These are phyloP conservation scores for Heliothis peltigera DNA, from an alignment of 2,888 invertebrate species.

Conservation along the genomic window DNA sequence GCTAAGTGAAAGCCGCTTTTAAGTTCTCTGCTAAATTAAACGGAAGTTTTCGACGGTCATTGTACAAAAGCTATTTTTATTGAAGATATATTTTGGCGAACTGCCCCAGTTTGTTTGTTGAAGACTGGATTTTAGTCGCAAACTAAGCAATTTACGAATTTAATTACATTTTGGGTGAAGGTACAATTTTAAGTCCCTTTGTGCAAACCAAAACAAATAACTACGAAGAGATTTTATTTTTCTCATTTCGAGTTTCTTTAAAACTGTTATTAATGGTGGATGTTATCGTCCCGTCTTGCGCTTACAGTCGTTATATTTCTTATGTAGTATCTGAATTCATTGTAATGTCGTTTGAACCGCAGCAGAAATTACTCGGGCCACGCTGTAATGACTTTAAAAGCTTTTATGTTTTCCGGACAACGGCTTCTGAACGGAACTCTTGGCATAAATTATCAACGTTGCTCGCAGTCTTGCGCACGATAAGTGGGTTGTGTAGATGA, in stretches of 20 bases:
- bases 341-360: conserved; percentile 76
- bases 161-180: conserved; percentile 1
- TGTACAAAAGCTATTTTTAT: conserved; percentile 55
- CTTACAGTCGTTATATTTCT: conserved; percentile 66
- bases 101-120: conserved; percentile 35
- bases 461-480: conserved; percentile 52
- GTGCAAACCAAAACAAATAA: conserved; percentile 15
- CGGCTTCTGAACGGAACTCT: conserved; percentile 68
- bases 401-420: conserved; percentile 83
- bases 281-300: conserved; percentile 54
- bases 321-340: conserved; percentile 69
- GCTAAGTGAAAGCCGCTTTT: conserved; percentile 80
- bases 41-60: conserved; percentile 64
- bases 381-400: conserved; percentile 76
- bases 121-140: conserved; percentile 17
- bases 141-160: conserved; percentile 21
- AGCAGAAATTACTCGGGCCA: conserved; percentile 70
- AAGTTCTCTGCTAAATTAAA: conserved; percentile 74
- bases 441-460: conserved; percentile 61
- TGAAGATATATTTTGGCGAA: conserved; percentile 49
- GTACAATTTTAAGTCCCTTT: conserved; percentile 17
- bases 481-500: conserved; percentile 49
- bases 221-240: background rate
- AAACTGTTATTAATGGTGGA: conserved; percentile 40
- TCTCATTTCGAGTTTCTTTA: conserved; percentile 30